A percentile compares a stretch with the other conserved stretches of the same genome.
Conservation (phyloP, 2,888 invertebrate species). For the Pocota personata region DNA sequence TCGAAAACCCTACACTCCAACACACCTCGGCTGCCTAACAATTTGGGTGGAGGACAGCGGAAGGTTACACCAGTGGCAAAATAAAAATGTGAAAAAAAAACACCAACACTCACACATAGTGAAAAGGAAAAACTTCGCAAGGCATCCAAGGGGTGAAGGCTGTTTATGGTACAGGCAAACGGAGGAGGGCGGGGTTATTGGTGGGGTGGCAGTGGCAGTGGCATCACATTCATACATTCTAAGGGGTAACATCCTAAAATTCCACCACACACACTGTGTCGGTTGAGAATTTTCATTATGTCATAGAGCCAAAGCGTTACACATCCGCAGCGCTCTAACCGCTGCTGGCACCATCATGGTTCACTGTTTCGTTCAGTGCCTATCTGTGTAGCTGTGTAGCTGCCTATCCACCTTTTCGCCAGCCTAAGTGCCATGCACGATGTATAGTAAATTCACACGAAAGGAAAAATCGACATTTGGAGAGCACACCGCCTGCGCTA, state of each 20-base stretch:
- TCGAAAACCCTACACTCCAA: neutral
- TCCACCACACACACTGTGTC: slow-evolving; percentile 47
- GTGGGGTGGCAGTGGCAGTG: slow-evolving; percentile 25
- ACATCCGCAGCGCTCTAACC: slow-evolving; percentile 28
- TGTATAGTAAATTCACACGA: slow-evolving; percentile 42
- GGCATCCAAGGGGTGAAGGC: slow-evolving; percentile 27
- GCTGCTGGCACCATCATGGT: neutral
- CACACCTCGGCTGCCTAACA: slow-evolving; percentile 23
- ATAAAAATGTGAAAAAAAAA: slow-evolving; percentile 29
- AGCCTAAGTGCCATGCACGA: slow-evolving; percentile 32
- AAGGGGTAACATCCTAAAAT: slow-evolving; percentile 57
- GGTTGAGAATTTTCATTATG: slow-evolving; percentile 64
- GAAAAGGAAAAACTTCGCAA: slow-evolving; percentile 18
- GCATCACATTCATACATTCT: slow-evolving; percentile 40
- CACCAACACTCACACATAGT: neutral
- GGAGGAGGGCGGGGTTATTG: slow-evolving; percentile 65
- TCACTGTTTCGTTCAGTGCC: slow-evolving; percentile 1
- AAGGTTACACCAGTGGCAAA: slow-evolving; percentile 58
- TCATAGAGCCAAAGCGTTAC: slow-evolving; percentile 45
- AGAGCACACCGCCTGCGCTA: slow-evolving; percentile 64
- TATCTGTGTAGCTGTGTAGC: slow-evolving; percentile 9
- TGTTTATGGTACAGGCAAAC: neutral
- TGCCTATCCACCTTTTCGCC: slow-evolving; percentile 30
- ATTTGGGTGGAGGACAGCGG: slow-evolving; percentile 61
- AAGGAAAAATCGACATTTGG: slow-evolving; percentile 53